These are phyloP conservation scores for Dicyrtomina minuta DNA, from an alignment of 2,888 invertebrate species.

Conservation along the genomic window DNA sequence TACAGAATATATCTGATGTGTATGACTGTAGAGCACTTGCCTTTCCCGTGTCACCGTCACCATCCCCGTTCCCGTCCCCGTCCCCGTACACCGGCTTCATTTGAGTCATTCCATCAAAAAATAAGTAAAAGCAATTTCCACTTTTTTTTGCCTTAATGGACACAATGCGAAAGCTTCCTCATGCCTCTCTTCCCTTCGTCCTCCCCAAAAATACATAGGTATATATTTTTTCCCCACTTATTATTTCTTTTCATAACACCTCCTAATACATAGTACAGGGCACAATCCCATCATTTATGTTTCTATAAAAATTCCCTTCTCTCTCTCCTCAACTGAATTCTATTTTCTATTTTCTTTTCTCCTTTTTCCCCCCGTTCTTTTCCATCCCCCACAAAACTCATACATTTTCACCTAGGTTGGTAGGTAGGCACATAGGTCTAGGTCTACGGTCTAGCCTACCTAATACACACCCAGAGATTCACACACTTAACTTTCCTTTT, in stretches of 20 bases:
- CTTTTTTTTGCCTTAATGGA: slow-evolving; percentile 32
- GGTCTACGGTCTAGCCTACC: no score
- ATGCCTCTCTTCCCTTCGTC: no score
- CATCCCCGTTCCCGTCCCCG: no score
- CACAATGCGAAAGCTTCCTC: slow-evolving; percentile 8
- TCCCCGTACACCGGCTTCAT: slow-evolving; percentile 9
- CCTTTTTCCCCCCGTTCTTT: no score
- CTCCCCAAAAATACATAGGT: no score
- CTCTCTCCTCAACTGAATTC: slow-evolving; percentile 33
- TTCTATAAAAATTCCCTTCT: slow-evolving; percentile 43
- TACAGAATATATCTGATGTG: no score
- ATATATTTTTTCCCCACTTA: slow-evolving; percentile 27
- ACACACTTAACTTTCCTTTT: slow-evolving; percentile 30
- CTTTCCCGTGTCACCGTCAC: no score
- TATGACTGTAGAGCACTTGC: no score
- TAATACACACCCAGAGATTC: no score
- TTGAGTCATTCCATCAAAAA: slow-evolving; percentile 30
- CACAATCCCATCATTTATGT: slow-evolving; percentile 50
- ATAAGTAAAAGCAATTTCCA: slow-evolving; percentile 34
- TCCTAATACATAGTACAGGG: slow-evolving; percentile 8
- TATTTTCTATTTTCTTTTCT: slow-evolving; percentile 36
- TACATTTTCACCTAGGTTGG: slow-evolving; percentile 33
- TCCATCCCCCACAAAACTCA: slow-evolving; percentile 19
- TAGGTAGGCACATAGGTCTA: no score
- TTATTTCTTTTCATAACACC: slow-evolving; percentile 29